phyloP scores from a whole-genome alignment of 2,113 vertebrate species.

The Pontoporia blainvillei region DNA sequence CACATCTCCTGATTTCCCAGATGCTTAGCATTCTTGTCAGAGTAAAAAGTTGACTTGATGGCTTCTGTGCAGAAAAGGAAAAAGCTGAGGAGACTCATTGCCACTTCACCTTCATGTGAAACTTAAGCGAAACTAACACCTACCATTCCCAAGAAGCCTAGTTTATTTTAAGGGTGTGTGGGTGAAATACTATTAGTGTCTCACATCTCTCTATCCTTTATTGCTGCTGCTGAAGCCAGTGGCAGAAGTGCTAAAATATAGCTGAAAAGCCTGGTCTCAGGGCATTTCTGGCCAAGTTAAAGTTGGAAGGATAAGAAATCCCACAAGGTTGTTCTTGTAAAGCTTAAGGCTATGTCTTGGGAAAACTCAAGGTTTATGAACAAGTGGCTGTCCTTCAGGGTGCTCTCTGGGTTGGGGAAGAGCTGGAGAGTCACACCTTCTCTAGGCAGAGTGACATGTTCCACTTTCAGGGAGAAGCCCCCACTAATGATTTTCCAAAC shows the following conservation, averaged over 20 bases:
- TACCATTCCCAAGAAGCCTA: constrained; percentile 30
- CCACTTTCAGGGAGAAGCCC: background rate
- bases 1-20: background rate
- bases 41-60: background rate
- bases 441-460: background rate
- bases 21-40: background rate
- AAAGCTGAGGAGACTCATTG: background rate
- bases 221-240: background rate
- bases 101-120: background rate
- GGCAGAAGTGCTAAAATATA: constrained; percentile 69
- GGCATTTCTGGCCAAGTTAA: constrained; percentile 18
- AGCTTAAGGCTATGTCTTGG: background rate
- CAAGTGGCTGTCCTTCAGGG: background rate
- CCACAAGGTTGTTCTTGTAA: background rate
- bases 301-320: constrained; percentile 40
- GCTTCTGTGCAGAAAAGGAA: background rate
- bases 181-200: constrained; percentile 41
- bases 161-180: constrained; percentile 12
- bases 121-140: background rate
- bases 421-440: constrained; percentile 18
- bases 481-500: constrained; percentile 35
- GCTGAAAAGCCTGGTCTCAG: constrained; percentile 40
- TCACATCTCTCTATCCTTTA: constrained; percentile 28
- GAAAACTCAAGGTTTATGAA: background rate
- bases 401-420: background rate